A percentile compares a stretch with the other conserved stretches of the same genome.
These are phyloP conservation scores for Parnassius orleans DNA, from an alignment of 2,888 invertebrate genomes.

Conservation along the genomic window DNA sequence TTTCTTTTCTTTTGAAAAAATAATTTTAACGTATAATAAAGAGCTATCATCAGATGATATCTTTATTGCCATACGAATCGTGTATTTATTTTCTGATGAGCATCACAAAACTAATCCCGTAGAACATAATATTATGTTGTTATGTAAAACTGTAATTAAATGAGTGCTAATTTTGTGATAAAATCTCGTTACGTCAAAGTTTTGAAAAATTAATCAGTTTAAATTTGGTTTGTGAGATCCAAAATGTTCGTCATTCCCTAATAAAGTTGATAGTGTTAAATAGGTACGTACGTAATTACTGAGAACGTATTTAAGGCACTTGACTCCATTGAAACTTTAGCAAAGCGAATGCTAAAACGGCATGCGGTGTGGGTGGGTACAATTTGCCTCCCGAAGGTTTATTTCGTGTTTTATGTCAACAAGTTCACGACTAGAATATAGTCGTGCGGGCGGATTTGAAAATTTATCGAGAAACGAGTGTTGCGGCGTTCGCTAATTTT, in stretches of 20 bases:
- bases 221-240: slow-evolving; percentile 1
- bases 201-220: background rate
- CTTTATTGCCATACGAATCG: too few species aligned
- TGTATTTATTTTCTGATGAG: too few species aligned
- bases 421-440: slow-evolving; percentile 8
- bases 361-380: slow-evolving; percentile 12
- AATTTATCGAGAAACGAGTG: slow-evolving; percentile 13
- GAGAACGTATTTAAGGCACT: slow-evolving; percentile 19
- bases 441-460: slow-evolving; percentile 8
- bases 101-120: too few species aligned
- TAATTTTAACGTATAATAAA: too few species aligned
- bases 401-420: slow-evolving; percentile 18
- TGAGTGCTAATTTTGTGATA: background rate
- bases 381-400: slow-evolving; percentile 11
- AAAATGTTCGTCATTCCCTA: background rate
- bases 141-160: background rate
- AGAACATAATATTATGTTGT: too few species aligned
- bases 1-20: too few species aligned
- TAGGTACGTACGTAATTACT: too few species aligned
- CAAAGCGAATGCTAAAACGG: slow-evolving; percentile 13
- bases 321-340: slow-evolving; percentile 18
- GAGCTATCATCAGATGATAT: too few species aligned
- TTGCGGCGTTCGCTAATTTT: slow-evolving; percentile 5
- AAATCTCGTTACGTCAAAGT: too few species aligned
- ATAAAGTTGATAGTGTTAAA: slow-evolving; percentile 13